A percentile compares a stretch with the other conserved stretches of the same genome.
Conservation (phyloP, 2,888 invertebrate species). For the Cremastinae sp. region DNA sequence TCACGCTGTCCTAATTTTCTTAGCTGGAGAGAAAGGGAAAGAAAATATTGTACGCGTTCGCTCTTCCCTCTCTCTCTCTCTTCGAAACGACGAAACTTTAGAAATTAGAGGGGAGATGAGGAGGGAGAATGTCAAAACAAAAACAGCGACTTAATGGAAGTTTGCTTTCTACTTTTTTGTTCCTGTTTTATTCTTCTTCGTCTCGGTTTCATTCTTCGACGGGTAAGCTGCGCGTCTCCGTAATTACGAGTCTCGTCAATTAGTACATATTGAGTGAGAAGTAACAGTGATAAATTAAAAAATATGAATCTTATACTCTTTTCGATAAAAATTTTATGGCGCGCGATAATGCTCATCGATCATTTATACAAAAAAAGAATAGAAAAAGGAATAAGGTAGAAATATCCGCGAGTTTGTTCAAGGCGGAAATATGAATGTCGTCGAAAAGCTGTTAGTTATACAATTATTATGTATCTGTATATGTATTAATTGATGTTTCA, state of each 20-base stretch:
- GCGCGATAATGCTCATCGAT: no score
- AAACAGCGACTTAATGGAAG: conserved; percentile 29
- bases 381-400: no score
- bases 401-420: no score
- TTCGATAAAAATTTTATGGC: no score
- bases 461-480: no score
- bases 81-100: conserved; percentile 26
- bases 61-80: conserved; percentile 26
- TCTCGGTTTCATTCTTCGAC: conserved; percentile 17
- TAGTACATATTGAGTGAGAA: no score
- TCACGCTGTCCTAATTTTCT: conserved; percentile 63
- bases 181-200: conserved; percentile 6
- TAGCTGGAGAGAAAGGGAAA: conserved; percentile 36
- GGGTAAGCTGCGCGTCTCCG: conserved; percentile 11
- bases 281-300: no score
- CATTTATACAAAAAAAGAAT: no score
- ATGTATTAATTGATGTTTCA: no score
- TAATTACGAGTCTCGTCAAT: conserved; percentile 35
- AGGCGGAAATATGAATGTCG: no score
- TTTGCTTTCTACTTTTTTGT: conserved; percentile 40
- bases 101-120: not conserved
- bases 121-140: conserved; percentile 31
- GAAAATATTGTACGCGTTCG: not conserved
- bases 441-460: no score
- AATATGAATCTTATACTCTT: no score